Evolutionary conservation across 2,797 vertebrate species (phyloP), one percentile per base, ranked within the genome.

Genomic region (Poeciliopsis paucimaculata): DNA sequence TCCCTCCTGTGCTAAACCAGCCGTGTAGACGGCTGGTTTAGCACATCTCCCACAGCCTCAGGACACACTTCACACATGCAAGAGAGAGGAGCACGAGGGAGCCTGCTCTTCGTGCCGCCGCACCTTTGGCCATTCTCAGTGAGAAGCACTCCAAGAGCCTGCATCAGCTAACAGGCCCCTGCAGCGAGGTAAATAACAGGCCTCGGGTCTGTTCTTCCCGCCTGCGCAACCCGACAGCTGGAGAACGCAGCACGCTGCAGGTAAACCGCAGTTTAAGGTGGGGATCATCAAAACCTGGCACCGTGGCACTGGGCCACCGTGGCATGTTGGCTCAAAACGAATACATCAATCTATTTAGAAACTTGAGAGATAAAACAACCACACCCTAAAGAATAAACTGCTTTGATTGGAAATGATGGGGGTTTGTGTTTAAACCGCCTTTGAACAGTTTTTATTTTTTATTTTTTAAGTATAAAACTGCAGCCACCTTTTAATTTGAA

Each of bases 61-160:
- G 78, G 88, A 87, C 84, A 82, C 11, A 83, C 80, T 89, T 90
- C 81, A 84, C 68, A 90, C 87, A 88, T 84, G 89, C 84, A 88
- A 62, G 82, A 86, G 76, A 77, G 77, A 88, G 41, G 66, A 84
- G 80, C 75, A 75, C 64, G 84, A 78, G 73, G 78, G 80, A 78
- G 80, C 66, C 75, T 82, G 86, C 81, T 82, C 71, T 36, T 60
- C 64, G 26, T 72, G 62, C 55, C 3, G 16, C 60, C 82, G 62
- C 75, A 85, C 81, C 77, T 34, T 68, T 82, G 79, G 83, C 78
- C 78, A 85, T n/a, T 41, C 79, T 84, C 77, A 45, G 75, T 18
- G 68, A 87, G 72, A 73, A 28, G 47, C 39, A 53, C 82, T 84
- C 76, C 46, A 75, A 77, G 78, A 80, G 47, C 81, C 55, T 18